Percentiles rank a stretch among this genome's conserved stretches.
Evolutionary conservation across 2,113 vertebrate species (phyloP).

Genomic region (Nothocercus nigrocapillus): DNA sequence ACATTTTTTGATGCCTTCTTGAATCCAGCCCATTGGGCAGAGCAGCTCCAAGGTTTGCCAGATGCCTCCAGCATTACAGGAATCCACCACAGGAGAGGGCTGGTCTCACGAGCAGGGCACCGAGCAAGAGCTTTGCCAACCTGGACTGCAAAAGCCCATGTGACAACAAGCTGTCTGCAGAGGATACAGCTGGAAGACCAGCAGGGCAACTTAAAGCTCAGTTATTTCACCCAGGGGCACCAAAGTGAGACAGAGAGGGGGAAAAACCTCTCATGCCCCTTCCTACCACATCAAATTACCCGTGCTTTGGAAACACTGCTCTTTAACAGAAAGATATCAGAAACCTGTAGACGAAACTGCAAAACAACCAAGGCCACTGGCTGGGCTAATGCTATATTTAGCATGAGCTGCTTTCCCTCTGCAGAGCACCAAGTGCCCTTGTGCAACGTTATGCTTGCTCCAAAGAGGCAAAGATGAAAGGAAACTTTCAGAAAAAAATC

Average conservation of each 20-base stretch:
- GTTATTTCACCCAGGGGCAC: neutral
- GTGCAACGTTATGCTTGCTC: neutral
- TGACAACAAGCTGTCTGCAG: neutral
- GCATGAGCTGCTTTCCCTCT: neutral
- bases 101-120: accelerated
- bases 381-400: neutral
- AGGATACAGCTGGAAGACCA: accelerated
- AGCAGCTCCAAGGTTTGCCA: neutral
- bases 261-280: neutral
- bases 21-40: neutral
- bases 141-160: too few species aligned
- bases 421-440: neutral
- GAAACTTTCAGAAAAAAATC: neutral
- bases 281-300: neutral
- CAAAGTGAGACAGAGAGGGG: neutral
- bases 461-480: neutral
- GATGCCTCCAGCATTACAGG: neutral
- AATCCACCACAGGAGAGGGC: neutral
- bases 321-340: neutral
- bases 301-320: accelerated
- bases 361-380: neutral
- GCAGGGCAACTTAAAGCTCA: neutral
- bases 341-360: neutral
- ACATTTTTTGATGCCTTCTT: neutral
- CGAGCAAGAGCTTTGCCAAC: neutral